Evolutionary conservation across 2,113 vertebrate genomes (phyloP).

Genomic region (Scalopus aquaticus): DNA sequence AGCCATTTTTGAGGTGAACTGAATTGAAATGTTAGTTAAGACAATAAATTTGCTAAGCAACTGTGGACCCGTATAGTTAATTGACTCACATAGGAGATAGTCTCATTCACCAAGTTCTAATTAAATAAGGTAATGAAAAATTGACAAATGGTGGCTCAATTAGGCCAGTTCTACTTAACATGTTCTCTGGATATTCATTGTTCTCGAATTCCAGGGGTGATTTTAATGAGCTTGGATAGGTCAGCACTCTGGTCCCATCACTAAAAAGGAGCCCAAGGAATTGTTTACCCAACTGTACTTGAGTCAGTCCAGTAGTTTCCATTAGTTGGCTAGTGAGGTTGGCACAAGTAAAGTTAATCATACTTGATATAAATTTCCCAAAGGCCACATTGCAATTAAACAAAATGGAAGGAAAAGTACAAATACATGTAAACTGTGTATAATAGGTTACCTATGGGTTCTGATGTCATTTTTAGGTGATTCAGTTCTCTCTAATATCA

Average conservation of each 20-base stretch:
- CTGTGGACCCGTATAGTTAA: background rate
- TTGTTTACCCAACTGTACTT: background rate
- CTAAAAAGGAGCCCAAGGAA: background rate
- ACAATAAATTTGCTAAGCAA: background rate
- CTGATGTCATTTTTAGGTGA: background rate
- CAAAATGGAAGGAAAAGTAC: background rate
- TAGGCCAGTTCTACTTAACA: conserved; percentile 31
- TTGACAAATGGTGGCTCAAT: conserved; percentile 52
- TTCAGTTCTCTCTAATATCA: background rate
- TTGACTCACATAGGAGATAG: background rate
- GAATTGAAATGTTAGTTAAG: conserved; percentile 21
- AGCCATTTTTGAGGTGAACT: background rate
- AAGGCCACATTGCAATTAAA: background rate
- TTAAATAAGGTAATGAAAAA: conserved; percentile 67
- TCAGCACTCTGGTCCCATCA: background rate
- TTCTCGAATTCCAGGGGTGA: background rate
- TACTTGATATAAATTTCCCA: background rate
- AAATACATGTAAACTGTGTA: background rate
- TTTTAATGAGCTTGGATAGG: background rate
- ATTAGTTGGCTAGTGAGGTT: background rate
- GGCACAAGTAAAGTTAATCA: background rate
- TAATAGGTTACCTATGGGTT: background rate
- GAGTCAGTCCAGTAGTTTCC: background rate
- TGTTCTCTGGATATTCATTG: background rate
- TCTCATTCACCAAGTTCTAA: conserved; percentile 52